These are phyloP conservation scores for Ispidina lecontei DNA, from an alignment of 2,797 vertebrate species.

Conservation along the genomic window DNA sequence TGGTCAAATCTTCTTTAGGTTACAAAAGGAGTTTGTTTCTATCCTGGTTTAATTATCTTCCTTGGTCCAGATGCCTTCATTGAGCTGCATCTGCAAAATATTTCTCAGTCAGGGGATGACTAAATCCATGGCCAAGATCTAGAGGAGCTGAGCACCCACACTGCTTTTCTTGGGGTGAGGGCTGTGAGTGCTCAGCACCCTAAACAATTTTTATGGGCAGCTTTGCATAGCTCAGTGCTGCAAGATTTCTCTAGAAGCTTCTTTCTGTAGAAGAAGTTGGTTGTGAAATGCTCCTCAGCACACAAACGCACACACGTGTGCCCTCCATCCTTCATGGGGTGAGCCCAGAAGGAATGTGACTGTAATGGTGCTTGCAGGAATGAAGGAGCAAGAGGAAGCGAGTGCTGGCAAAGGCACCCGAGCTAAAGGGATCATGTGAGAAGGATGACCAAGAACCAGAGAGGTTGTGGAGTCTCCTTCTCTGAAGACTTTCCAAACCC, in stretches of 20 bases:
- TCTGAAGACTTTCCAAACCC: too few relatives aligned
- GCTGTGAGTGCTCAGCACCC: background rate
- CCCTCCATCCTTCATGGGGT: background rate
- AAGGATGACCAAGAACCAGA: background rate
- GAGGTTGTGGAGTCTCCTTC: too few relatives aligned
- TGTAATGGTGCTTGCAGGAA: background rate
- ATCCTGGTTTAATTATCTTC: conserved; percentile 53
- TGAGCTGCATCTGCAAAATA: conserved; percentile 40
- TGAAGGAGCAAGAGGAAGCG: background rate
- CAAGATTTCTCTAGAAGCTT: background rate
- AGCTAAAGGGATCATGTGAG: background rate
- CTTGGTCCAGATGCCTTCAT: conserved; percentile 48
- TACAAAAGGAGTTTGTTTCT: conserved; percentile 31
- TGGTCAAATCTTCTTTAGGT: conserved; percentile 20
- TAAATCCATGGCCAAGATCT: background rate
- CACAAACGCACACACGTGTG: accelerated
- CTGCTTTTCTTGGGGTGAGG: background rate
- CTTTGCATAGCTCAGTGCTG: background rate
- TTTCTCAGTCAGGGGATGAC: conserved; percentile 17
- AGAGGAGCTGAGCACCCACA: background rate
- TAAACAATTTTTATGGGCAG: background rate
- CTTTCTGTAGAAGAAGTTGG: background rate
- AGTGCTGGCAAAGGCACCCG: background rate
- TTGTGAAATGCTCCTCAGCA: background rate
- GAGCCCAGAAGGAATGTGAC: background rate